Evolutionary conservation across 2,113 vertebrate genomes (phyloP).

Genomic region (Myotis davidii): DNA sequence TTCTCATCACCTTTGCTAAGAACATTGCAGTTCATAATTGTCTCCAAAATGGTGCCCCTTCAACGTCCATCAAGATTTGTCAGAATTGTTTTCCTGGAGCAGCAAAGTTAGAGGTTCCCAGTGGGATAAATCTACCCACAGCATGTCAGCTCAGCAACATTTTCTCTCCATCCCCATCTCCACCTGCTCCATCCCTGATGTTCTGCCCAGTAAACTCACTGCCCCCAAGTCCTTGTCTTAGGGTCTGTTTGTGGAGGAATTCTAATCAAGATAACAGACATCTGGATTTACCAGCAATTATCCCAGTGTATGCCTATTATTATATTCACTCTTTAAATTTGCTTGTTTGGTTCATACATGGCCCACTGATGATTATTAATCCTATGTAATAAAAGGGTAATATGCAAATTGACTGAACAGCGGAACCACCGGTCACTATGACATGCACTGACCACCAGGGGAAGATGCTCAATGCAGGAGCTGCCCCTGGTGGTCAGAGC

Average conservation of each 20-base stretch:
- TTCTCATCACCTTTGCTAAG: neutral
- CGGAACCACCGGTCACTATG: too few relatives aligned
- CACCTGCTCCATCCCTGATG: neutral
- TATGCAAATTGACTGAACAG: too few relatives aligned
- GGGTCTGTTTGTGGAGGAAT: neutral
- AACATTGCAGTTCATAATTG: neutral
- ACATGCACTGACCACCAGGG: too few relatives aligned
- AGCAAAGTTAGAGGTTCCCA: neutral
- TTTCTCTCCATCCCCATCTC: neutral
- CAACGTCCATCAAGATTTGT: neutral
- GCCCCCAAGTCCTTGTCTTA: neutral
- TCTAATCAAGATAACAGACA: neutral
- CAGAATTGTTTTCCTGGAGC: neutral
- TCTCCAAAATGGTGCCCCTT: neutral
- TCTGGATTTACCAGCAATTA: neutral
- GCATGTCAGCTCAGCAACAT: neutral
- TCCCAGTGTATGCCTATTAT: neutral
- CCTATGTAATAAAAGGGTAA: too few relatives aligned
- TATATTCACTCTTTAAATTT: neutral
- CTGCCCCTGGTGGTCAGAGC: too few relatives aligned
- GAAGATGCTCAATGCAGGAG: too few relatives aligned
- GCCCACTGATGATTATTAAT: neutral
- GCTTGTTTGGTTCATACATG: neutral
- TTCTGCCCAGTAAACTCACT: neutral
- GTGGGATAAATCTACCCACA: neutral